Base-by-base conservation (phyloP, 2,797 vertebrate genomes). In the Hoplostethus atlanticus region DNA sequence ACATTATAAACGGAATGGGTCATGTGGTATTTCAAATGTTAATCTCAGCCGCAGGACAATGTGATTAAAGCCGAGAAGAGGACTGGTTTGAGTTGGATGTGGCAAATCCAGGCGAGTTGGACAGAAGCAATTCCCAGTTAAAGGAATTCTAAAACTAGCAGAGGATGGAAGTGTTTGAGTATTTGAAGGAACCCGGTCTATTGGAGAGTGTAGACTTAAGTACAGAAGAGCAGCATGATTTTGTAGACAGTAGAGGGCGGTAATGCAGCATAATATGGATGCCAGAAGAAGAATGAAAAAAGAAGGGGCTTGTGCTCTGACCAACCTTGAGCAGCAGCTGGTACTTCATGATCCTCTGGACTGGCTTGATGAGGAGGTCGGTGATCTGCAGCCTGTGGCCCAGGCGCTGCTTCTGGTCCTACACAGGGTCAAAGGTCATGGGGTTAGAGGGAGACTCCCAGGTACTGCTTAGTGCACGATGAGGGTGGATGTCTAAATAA, bases 311-410 rank as follows among this genome's bases (percentile, higher is more conserved):
- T 9, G 3, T 50, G 73, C 59, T 76, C 42, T 61, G 52, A 84
- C 93, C 80, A 71, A 99, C 98, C 97, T 99, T 99, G 15, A 99
- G 94, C 88, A 99, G 94, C 76, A 98, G 94, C 90, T 99, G 98
- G 87, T 99, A 99, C 83, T 98, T 99, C 97, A 99, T 98, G 89
- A 99, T 98, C 94, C 98, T 96, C 87, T 96, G 95, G 65, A 99
- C 97, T 0, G 98, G 98, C 90, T 96, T 99, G 91, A 97, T 97
- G 72, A 99, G 92, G 81, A 99, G 91, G 85, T 99, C 97, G 0
- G 97, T 97, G 89, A 99, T 96, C 84, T 97, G 98, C 79, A 97
- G 83, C 86, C 96, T 92, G 85, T 99, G 97, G 79, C 96, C 97
- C 68, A 99, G 93, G 52, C 95, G 96, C 83, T 97, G 97, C 91